phyloP scores from a whole-genome alignment of 53 echinoderm and acorn worm genomes.

The Arbacia lixula region DNA sequence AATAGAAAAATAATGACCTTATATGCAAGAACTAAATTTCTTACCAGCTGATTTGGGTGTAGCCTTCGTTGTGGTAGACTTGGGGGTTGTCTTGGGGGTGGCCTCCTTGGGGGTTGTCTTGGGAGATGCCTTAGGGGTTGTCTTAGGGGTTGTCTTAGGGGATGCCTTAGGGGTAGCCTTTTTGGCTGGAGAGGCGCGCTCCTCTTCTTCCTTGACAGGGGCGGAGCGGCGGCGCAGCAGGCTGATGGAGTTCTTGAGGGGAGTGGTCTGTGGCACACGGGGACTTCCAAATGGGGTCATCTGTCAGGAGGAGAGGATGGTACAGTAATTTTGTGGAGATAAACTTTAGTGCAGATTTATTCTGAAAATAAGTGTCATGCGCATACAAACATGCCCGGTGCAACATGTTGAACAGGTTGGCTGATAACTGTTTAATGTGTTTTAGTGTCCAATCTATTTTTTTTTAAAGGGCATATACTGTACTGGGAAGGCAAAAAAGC shows the following conservation, averaged over 20 bases:
- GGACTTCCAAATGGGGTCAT: conserved; percentile 91
- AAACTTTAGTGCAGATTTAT: no score
- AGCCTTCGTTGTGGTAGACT: conserved; percentile 46
- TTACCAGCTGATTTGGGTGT: conserved; percentile 55
- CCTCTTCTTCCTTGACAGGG: conserved; percentile 86
- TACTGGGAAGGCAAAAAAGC: no score
- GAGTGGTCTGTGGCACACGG: conserved; percentile 74
- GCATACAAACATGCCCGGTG: no score
- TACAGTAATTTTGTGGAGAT: no score
- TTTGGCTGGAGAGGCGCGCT: conserved; percentile 65
- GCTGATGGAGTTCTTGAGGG: conserved; percentile 91
- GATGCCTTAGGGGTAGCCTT: conserved; percentile 43
- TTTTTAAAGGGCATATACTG: no score
- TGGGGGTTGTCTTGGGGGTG: conserved; percentile 43
- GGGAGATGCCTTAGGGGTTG: conserved; percentile 50
- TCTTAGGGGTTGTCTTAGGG: conserved; percentile 28
- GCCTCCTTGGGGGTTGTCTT: conserved; percentile 19
- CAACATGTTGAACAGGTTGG: no score
- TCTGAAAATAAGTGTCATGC: no score
- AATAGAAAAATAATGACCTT: no score
- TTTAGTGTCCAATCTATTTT: no score
- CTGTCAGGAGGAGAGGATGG: conserved; percentile 41
- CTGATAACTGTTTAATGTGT: no score
- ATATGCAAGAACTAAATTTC: no score
- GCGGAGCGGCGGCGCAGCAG: conserved; percentile 86